phyloP scores from a whole-genome alignment of 2,113 vertebrate genomes.

The Heterochromis multidens region DNA sequence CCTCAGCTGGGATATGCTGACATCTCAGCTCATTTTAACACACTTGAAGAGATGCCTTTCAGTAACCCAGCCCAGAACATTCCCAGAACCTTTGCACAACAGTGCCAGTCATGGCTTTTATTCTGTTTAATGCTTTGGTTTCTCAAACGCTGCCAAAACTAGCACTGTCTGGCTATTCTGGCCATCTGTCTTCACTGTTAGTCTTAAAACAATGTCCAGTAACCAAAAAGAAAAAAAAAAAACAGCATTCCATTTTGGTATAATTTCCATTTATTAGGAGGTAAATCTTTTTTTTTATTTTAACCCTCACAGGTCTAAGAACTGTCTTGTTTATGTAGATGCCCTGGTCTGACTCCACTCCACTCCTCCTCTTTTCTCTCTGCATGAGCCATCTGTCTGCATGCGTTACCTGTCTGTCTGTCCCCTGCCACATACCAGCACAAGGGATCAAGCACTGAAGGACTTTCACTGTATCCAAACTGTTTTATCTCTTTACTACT shows the following conservation, averaged over 20 bases:
- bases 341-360: constrained; percentile 70
- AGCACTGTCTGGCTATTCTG: constrained; percentile 32
- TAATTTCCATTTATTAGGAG: constrained; percentile 48
- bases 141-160: constrained; percentile 43
- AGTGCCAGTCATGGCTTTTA: constrained; percentile 49
- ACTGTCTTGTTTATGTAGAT: constrained; percentile 60
- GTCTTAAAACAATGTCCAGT: constrained; percentile 54
- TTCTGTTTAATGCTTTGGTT: constrained; percentile 49
- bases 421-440: constrained; percentile 64
- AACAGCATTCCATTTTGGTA: constrained; percentile 41
- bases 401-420: constrained; percentile 77
- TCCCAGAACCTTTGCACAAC: constrained; percentile 48
- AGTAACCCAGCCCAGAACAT: constrained; percentile 17
- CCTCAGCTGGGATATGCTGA: not conserved
- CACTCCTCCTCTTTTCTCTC: constrained; percentile 52
- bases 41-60: constrained; percentile 24
- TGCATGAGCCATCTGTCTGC: constrained; percentile 86
- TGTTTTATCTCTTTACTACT: constrained; percentile 28
- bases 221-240: constrained; percentile 6
- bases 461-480: constrained; percentile 63
- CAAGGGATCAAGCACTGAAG: constrained; percentile 72
- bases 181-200: constrained; percentile 40
- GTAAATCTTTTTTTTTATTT: not conserved
- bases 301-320: constrained; percentile 18
- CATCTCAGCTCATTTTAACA: not conserved